Evolutionary conservation across 1,140 invertebrate species (phyloP), one percentile per base, ranked within the genome.

Genomic region (Eubasilissa regina): DNA sequence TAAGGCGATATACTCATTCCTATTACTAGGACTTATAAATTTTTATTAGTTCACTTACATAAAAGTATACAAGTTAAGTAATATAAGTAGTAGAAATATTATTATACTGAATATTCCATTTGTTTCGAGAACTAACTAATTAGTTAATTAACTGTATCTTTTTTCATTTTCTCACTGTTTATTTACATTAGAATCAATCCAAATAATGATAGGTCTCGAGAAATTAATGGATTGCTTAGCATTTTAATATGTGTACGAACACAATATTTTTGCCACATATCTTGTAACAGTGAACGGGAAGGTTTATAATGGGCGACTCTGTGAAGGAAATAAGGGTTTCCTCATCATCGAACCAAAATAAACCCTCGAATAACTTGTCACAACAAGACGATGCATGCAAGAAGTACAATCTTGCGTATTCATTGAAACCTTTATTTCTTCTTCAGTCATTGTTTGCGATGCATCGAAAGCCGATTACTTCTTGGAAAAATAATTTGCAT

Each of bases 381-480:
- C 48, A 51, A 3, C n/a, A 1, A 15, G 11, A 12, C n/a, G n/a
- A 51, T 13, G 35, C 10, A 43, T 1, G 19, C 7, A 48, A 3
- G 8, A 48, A 47, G 47, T 47, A 47, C 10, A 70, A 48, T 47
- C 12, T 70, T 0, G 7, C 0, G n/a, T 48, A 70, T 19, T 7
- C 66, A 3, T 17, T 70, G 43, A 3, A 48, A 11, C 45, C 66
- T 21, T 10, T 70, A 12, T 19, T 70, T 15, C 10, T n/a, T 44
- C 47, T 70, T 3, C 43, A 70, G 17, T 15, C 66, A 70, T 47
- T 70, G 9, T 70, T 70, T 48, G 66, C 66, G n/a, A 70, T 70
- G 44, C 66, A 47, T 1, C 43, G 66, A 4, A 70, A n/a, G 15
- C 8, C 44, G 15, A 11, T 44, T 7, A 48, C 13, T 48, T n/a